Base-by-base conservation (phyloP, 2,888 invertebrate genomes). In the Mantis religiosa region DNA sequence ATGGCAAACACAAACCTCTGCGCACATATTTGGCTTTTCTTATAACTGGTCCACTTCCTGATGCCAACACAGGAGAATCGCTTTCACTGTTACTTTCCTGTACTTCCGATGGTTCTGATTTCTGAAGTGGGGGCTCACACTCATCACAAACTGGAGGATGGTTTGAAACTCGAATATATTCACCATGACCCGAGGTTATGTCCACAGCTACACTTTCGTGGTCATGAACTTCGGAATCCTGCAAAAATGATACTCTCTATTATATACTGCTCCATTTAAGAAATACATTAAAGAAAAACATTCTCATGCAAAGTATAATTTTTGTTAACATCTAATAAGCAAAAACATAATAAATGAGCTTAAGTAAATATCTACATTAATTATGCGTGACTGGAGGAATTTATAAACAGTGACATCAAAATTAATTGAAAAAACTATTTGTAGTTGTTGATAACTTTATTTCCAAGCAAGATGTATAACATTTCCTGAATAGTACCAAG, bases 1-100 rank as follows among this genome's bases (percentile, higher is more conserved):
- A 30, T 28, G 82, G 14, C 2, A 34, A 71, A 71, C 3, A 25
- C 54, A 71, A 71, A 71, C 54, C 41, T 41, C 88, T 83, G 27
- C 93, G 92, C 34, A 93, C 91, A 89, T 92, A 93, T 90, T 92
- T 93, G 34, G 93, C 93, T 91, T 93, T 93, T 30, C 93, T 92
- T 87, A 93, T 93, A 83, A 93, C 92, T 8, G 93, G 92, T 47
- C 92, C 92, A 90, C 92, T 93, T 90, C 92, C 93, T 87, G 92
- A 92, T 8, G 93, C 92, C 27, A 93, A 90, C 25, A 93, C 92
- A 25, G 92, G 92, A 87, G 71, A 30, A 30, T 9, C 28, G 3
- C 41, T 82, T 34, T 34, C 85, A 34, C 25, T 87, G 12, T 15
- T 81, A 41, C 12, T 82, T 12, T 87, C 20, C 25, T 71, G 25